phyloP scores from a whole-genome alignment of 2,888 invertebrate genomes.

The Antheraea yamamai region DNA sequence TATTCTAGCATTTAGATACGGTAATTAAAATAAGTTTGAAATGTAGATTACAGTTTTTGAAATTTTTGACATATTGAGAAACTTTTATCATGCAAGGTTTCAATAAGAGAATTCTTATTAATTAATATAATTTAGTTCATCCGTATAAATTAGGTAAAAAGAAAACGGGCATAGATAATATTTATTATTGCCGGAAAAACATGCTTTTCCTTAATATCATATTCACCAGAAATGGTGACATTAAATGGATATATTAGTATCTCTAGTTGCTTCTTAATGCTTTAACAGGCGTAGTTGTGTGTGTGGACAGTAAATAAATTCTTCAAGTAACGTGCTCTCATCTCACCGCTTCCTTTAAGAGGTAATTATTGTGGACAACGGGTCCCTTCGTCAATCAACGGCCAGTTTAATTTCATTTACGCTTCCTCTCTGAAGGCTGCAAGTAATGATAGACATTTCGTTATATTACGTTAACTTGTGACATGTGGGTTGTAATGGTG shows the following conservation, averaged over 20 bases:
- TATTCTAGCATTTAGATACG: too few relatives aligned
- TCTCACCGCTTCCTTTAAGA: constrained; percentile 67
- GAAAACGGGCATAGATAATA: background rate
- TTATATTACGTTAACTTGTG: constrained; percentile 44
- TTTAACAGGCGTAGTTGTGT: background rate
- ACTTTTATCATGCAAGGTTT: background rate
- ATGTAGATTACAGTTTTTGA: too few relatives aligned
- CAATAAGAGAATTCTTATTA: background rate
- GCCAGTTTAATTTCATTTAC: constrained; percentile 73
- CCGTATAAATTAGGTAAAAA: background rate
- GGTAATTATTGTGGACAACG: constrained; percentile 72
- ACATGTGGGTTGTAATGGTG: constrained; percentile 24
- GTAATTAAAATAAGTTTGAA: too few relatives aligned
- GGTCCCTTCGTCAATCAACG: constrained; percentile 74
- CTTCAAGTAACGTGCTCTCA: constrained; percentile 39
- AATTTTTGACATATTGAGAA: too few relatives aligned
- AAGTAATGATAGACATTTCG: constrained; percentile 46
- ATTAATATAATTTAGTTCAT: background rate
- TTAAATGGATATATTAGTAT: background rate
- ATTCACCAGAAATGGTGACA: background rate
- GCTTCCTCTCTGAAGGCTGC: constrained; percentile 64
- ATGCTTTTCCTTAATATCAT: background rate
- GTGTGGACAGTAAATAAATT: constrained; percentile 25
- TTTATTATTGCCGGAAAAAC: background rate
- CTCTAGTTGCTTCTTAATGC: background rate